These are phyloP conservation scores for Paraplagusia blochii DNA, from an alignment of 2,113 vertebrate species.

Conservation along the genomic window DNA sequence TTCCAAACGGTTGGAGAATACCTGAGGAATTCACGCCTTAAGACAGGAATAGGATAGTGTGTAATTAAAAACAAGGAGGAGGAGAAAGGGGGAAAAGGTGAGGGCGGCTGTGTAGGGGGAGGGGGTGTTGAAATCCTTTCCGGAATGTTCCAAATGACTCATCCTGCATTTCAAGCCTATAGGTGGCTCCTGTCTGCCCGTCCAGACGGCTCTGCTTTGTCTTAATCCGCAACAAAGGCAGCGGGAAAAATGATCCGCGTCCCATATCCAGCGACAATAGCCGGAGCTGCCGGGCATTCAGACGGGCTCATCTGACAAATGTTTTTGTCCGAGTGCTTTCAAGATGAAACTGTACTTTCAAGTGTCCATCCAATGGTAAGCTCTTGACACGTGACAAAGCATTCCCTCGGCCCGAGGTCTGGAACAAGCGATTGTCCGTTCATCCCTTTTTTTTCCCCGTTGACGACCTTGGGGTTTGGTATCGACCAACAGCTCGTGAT, in stretches of 20 bases:
- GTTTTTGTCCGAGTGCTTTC: constrained; percentile 37
- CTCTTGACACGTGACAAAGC: constrained; percentile 9
- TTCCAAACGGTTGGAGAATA: constrained; percentile 42
- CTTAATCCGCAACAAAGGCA: constrained; percentile 63
- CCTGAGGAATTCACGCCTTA: constrained; percentile 65
- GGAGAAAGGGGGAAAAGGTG: background rate
- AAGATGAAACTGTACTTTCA: constrained; percentile 50
- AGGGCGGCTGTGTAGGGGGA: constrained; percentile 1
- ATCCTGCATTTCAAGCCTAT: constrained; percentile 57
- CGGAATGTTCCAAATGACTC: constrained; percentile 71
- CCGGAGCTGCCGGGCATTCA: constrained; percentile 29
- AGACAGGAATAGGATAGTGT: constrained; percentile 72
- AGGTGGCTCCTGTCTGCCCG: constrained; percentile 60
- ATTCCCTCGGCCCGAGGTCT: constrained; percentile 5
- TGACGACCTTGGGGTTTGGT: constrained; percentile 42
- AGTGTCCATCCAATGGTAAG: constrained; percentile 30
- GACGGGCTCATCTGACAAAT: constrained; percentile 49
- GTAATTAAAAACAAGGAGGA: constrained; percentile 72
- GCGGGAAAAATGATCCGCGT: constrained; percentile 42
- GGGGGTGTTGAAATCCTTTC: constrained; percentile 63
- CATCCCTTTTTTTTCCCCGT: constrained; percentile 34
- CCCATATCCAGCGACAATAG: constrained; percentile 39
- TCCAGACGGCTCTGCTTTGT: constrained; percentile 55
- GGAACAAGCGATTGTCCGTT: too few species aligned
- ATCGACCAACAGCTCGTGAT: constrained; percentile 21